Evolutionary conservation across 2,888 invertebrate genomes (phyloP).

Genomic region (Tinea pellionella): DNA sequence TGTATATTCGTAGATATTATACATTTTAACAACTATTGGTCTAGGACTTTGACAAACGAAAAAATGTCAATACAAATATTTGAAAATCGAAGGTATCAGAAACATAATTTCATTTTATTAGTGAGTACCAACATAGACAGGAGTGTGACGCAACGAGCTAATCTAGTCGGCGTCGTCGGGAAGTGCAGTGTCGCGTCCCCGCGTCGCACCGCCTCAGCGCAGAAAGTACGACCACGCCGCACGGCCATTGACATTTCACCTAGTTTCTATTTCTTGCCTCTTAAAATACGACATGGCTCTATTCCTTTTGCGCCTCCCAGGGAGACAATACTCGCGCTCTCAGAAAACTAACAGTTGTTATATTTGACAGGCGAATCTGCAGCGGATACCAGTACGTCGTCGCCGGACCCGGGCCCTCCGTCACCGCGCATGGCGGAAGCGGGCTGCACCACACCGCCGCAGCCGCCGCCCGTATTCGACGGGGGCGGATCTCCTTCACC

Average conservation of each 20-base stretch:
- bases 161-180: constrained; percentile 68
- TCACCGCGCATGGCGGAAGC: constrained; percentile 83
- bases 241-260: constrained; percentile 69
- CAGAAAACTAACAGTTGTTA: constrained; percentile 17
- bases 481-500: constrained; percentile 58
- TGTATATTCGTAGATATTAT: no score
- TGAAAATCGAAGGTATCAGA: neutral
- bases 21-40: no score
- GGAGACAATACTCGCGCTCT: constrained; percentile 20
- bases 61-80: no score
- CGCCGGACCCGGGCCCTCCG: constrained; percentile 88
- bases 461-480: constrained; percentile 65
- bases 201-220: constrained; percentile 54
- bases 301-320: constrained; percentile 32
- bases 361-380: constrained; percentile 85
- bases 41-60: no score
- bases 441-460: constrained; percentile 72
- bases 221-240: constrained; percentile 36
- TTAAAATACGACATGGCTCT: constrained; percentile 50
- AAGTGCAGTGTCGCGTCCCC: constrained; percentile 70
- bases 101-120: neutral
- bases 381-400: constrained; percentile 93
- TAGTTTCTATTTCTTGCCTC: constrained; percentile 64
- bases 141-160: constrained; percentile 63
- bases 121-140: neutral